Evolutionary conservation across 1,140 invertebrate species (phyloP), one percentile per base, ranked within the genome.

Genomic region (Pogonomyrmex barbatus): DNA sequence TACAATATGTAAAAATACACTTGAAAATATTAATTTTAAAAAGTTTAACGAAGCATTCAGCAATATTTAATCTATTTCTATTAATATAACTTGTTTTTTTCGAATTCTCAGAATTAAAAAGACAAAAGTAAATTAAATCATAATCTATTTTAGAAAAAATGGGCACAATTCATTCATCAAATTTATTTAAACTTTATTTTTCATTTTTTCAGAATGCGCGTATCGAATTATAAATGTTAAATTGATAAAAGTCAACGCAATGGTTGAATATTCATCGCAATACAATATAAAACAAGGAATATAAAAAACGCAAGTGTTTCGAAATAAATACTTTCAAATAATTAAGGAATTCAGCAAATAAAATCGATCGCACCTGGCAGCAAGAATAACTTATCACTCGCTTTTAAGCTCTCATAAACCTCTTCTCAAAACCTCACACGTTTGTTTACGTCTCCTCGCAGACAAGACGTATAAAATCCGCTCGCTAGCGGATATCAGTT

Each of bases 371-470:
- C 4, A 70, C 24, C 4, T 68, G n/a, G 0, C 17, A 39, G 62
- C 9, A 17, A 33, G 2, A 2, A 73, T 60, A 58, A 73, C 47
- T 62, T 30, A 75, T 50, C 68, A 62, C 56, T 39, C 2, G 30
- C 30, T 17, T 67, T 75, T 50, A 33, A 77, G 3, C n/a, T 68
- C n/a, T 86, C 47, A 65, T 71, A 24, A 71, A 63, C 36, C 54
- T 77, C 33, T 76, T 63, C 52, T 86, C 39, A 24, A 24, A 24
- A 24, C 24, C 47, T 85, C 39, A 58, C 6, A 2, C 17, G 42
- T 77, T 77, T 86, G 54, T 89, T 89, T 82, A 58, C 42, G 70
- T 89, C 77, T 81, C 1, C 24, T 9, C n/a, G 33, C 33, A 56
- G 6, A 24, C 39, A 36, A 14, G 5, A 75, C 36, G 17, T 17